phyloP scores from a whole-genome alignment of 2,888 invertebrate species.

The Strigamia transsilvanica region DNA sequence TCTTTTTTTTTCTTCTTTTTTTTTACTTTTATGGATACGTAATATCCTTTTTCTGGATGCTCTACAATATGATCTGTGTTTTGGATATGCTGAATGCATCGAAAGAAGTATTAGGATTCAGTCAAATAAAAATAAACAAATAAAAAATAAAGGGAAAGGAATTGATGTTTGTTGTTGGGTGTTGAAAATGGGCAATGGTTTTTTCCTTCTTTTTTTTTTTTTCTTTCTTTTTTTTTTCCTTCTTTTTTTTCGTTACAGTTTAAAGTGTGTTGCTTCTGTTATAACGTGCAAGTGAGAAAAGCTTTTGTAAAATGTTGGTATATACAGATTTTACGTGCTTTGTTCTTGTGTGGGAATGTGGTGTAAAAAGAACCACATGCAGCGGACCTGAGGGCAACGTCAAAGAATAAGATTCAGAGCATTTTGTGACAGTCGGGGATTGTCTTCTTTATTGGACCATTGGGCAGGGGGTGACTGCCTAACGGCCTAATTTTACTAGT shows the following conservation, averaged over 20 bases:
- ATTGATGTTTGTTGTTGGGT: constrained; percentile 15
- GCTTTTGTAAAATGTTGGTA: constrained; percentile 43
- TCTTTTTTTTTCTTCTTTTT: not conserved
- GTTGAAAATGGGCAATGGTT: not conserved
- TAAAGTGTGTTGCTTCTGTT: constrained; percentile 11
- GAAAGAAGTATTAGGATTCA: constrained; percentile 18
- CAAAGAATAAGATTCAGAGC: constrained; percentile 47
- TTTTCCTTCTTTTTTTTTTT: not conserved
- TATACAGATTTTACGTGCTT: constrained; percentile 48
- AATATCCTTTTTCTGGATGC: not conserved
- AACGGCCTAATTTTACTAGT: constrained; percentile 41
- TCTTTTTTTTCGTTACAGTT: not conserved
- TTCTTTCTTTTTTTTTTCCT: not conserved
- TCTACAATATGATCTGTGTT: not conserved
- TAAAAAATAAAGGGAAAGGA: not conserved
- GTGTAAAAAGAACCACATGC: constrained; percentile 49
- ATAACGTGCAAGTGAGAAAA: constrained; percentile 44
- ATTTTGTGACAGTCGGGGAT: constrained; percentile 40
- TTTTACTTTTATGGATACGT: not conserved
- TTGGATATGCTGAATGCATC: not conserved
- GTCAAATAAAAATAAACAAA: not conserved
- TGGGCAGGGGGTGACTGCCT: constrained; percentile 33
- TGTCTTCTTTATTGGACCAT: constrained; percentile 45
- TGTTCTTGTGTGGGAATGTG: constrained; percentile 49
- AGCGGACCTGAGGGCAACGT: constrained; percentile 47